Evolutionary conservation across 2,888 invertebrate genomes (phyloP).

Genomic region (Nomada goodeniana): DNA sequence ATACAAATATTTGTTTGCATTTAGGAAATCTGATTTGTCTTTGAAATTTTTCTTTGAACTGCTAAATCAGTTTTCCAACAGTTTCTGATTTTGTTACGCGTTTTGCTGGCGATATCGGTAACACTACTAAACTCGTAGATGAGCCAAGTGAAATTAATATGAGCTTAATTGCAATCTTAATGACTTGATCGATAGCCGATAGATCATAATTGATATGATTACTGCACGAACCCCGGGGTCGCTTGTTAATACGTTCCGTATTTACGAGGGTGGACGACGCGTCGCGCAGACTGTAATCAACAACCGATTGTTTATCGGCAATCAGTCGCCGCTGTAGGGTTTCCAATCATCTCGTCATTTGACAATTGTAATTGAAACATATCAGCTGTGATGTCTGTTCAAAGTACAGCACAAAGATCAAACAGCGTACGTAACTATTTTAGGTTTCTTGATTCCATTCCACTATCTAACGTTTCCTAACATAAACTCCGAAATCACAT

Average conservation of each 20-base stretch:
- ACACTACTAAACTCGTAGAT: no score
- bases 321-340: conserved; percentile 72
- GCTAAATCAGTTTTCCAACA: no score
- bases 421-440: neutral
- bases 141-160: no score
- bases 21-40: no score
- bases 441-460: neutral
- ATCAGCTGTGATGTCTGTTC: conserved; percentile 24
- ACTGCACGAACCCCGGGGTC: conserved; percentile 54
- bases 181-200: conserved; percentile 65
- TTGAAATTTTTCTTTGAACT: no score
- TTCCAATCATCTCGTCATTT: conserved; percentile 76
- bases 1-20: no score
- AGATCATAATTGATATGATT: conserved; percentile 69
- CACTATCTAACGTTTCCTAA: no score
- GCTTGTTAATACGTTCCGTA: conserved; percentile 68
- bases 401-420: conserved; percentile 2
- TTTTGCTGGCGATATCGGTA: no score
- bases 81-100: no score
- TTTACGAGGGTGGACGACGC: conserved; percentile 66
- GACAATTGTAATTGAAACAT: conserved; percentile 69
- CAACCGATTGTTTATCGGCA: conserved; percentile 76
- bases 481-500: no score
- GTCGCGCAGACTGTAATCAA: conserved; percentile 71
- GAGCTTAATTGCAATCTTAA: conserved; percentile 58